Evolutionary conservation across 1,140 invertebrate genomes (phyloP), one percentile per base, ranked within the genome.

Genomic region (Asbolus verrucosus): DNA sequence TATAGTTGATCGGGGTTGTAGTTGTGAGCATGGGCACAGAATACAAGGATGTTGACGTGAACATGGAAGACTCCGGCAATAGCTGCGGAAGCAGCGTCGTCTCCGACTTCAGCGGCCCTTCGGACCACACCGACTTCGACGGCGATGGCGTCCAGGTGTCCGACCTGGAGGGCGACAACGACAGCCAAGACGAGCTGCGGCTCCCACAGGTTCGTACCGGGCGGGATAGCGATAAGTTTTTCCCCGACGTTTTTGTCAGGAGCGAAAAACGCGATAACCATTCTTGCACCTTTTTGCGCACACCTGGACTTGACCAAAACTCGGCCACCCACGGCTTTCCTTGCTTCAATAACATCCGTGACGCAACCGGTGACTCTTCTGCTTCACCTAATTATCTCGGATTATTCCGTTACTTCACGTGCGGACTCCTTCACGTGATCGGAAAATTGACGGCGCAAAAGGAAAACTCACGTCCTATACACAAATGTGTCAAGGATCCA

Each of bases 11-110:
- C 9, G 4, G n/a, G 6, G 6, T 14, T 39, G 15, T 41, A 54
- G 2, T 46, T 68, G 75, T 72, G 75, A 77, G 65, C 63, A 77
- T 77, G 76, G 73, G 75, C 41, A 73, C 75, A 65, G 71, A 75
- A 74, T 76, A 63, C 65, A 79, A 78, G 76, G 75, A 79, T 77
- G 72, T 75, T 61, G 73, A 76, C 67, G 62, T 73, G 73, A 77
- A 77, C 67, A 78, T 78, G 77, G 80, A 81, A 59, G 80, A 81
- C 76, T 81, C 80, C 6, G 80, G 80, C 27, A 79, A 81, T 71
- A 81, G 80, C 75, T 81, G 80, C 70, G 80, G 80, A 36, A 79
- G 77, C 62, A 79, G 78, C 71, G 77, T 81, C 31, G 75, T 80
- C 27, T 81, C 80, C 27, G 79, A 81, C 67, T 77, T 75, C 38